A percentile compares a stretch with the other conserved stretches of the same genome.
Evolutionary conservation across 2,113 vertebrate genomes (phyloP).

Genomic region (Perognathus longimembris): DNA sequence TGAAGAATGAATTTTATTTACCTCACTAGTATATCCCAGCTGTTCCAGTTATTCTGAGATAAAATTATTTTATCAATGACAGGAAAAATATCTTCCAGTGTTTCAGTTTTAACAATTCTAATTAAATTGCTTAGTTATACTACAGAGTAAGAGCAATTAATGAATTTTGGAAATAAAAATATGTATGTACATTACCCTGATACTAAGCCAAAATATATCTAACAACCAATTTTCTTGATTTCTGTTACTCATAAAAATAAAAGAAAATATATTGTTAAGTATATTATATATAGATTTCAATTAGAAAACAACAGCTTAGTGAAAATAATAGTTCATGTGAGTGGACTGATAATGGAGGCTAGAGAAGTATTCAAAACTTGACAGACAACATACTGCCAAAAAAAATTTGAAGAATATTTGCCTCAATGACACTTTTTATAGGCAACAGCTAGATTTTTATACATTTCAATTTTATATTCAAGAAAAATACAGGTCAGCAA

Average conservation of each 20-base stretch:
- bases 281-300: slow-evolving; percentile 82
- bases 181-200: slow-evolving; percentile 83
- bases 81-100: slow-evolving; percentile 75
- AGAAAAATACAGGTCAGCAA: slow-evolving; percentile 74
- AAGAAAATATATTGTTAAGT: slow-evolving; percentile 82
- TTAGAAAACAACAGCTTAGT: slow-evolving; percentile 80
- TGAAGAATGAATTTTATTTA: slow-evolving; percentile 78
- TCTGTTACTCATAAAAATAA: slow-evolving; percentile 86
- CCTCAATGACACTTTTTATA: slow-evolving; percentile 58
- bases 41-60: slow-evolving; percentile 67
- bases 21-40: slow-evolving; percentile 69
- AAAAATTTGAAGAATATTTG: not conserved
- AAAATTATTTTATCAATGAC: slow-evolving; percentile 69
- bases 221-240: slow-evolving; percentile 85
- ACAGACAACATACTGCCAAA: slow-evolving; percentile 66
- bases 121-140: slow-evolving; percentile 68
- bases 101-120: slow-evolving; percentile 66
- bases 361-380: slow-evolving; percentile 71
- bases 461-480: slow-evolving; percentile 73
- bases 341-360: slow-evolving; percentile 72
- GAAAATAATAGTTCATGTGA: slow-evolving; percentile 74
- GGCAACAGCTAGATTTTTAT: slow-evolving; percentile 77
- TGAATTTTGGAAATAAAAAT: slow-evolving; percentile 82
- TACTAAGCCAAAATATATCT: slow-evolving; percentile 84
- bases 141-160: slow-evolving; percentile 75